Percentiles rank a stretch among this genome's conserved stretches.
These are phyloP conservation scores for Spermophilus dauricus DNA, from an alignment of 2,113 vertebrate species.

Conservation along the genomic window DNA sequence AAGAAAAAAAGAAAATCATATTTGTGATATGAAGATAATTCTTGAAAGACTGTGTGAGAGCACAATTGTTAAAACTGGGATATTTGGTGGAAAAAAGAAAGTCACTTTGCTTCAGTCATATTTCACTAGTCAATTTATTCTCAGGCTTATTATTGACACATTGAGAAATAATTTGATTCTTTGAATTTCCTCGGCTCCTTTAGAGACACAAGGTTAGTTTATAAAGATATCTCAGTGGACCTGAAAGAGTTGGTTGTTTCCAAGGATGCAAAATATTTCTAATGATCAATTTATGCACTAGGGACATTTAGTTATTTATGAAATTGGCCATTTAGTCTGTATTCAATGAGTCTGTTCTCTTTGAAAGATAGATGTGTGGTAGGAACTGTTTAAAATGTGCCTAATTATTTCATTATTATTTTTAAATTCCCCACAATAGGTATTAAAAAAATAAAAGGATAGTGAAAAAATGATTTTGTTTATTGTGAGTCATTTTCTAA, in stretches of 20 bases:
- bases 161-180: slow-evolving; percentile 48
- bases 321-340: slow-evolving; percentile 32
- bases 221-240: background rate
- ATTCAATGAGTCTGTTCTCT: background rate
- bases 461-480: background rate
- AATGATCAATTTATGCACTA: slow-evolving; percentile 35
- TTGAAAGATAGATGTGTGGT: background rate
- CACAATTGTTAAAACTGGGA: background rate
- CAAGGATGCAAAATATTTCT: background rate
- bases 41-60: background rate
- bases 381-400: background rate
- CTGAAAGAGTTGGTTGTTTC: slow-evolving; percentile 27
- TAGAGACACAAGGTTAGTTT: slow-evolving; percentile 40
- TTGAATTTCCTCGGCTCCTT: background rate
- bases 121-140: background rate
- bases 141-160: background rate
- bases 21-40: background rate
- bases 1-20: background rate
- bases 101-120: background rate
- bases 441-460: slow-evolving; percentile 51
- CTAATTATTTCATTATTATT: slow-evolving; percentile 49
- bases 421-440: background rate
- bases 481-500: background rate
- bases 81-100: background rate
- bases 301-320: slow-evolving; percentile 43